Evolutionary conservation across 2,888 invertebrate genomes (phyloP).

Genomic region (Mythimna loreyi): DNA sequence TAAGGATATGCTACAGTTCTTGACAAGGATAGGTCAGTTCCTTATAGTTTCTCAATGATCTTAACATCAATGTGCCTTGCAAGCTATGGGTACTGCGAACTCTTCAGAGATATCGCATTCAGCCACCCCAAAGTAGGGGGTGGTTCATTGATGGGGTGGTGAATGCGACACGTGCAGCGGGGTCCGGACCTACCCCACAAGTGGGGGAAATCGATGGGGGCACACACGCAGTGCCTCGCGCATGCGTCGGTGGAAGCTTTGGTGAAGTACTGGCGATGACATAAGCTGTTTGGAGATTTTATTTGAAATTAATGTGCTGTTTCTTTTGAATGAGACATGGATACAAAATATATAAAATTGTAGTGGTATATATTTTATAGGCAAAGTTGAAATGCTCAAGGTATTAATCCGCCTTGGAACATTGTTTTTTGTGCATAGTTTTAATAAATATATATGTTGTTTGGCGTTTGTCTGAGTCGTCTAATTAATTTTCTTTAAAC

Average conservation of each 20-base stretch:
- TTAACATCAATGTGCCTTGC: conserved; percentile 27
- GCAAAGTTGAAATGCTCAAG: no score
- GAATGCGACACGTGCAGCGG: conserved; percentile 73
- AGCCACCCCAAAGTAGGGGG: conserved; percentile 37
- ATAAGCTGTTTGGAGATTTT: conserved; percentile 52
- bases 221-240: conserved; percentile 80
- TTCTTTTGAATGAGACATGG: background rate
- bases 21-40: background rate
- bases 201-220: conserved; percentile 83
- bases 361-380: no score
- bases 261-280: conserved; percentile 67
- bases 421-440: no score
- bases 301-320: background rate
- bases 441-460: background rate
- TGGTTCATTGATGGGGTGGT: conserved; percentile 69
- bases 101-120: no score
- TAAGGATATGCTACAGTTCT: background rate
- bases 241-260: conserved; percentile 68
- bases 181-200: conserved; percentile 86
- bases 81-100: conserved; percentile 16
- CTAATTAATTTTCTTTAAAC: background rate
- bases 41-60: conserved; percentile 28
- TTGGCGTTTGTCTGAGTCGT: no score
- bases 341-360: background rate
- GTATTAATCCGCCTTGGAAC: no score